Evolutionary conservation across 2,113 vertebrate genomes (phyloP).

Genomic region (Macquaria australasica): DNA sequence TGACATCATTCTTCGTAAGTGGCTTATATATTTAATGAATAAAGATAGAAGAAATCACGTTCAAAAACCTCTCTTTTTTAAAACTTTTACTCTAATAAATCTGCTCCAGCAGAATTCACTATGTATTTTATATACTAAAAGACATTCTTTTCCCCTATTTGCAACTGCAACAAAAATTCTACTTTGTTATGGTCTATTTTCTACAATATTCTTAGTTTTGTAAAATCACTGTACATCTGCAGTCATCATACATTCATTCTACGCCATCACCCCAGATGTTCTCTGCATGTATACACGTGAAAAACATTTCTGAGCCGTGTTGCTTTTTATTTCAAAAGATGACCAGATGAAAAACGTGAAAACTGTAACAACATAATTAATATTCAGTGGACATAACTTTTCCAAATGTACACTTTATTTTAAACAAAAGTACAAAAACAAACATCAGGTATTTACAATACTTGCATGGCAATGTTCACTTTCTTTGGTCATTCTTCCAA

Average conservation of each 20-base stretch:
- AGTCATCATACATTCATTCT: neutral
- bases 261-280: neutral
- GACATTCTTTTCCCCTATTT: neutral
- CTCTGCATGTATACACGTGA: neutral
- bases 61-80: neutral
- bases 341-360: conserved; percentile 18
- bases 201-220: neutral
- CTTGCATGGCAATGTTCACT: conserved; percentile 87
- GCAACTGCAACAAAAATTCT: no score
- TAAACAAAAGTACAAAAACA: conserved; percentile 94
- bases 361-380: conserved; percentile 49
- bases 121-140: neutral
- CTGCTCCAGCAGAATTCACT: neutral
- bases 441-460: conserved; percentile 96
- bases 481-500: conserved; percentile 97
- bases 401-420: conserved; percentile 95
- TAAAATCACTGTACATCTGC: neutral
- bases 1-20: neutral
- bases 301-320: neutral
- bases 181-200: neutral
- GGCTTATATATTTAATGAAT: neutral
- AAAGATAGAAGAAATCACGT: neutral
- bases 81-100: neutral
- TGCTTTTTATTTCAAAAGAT: conserved; percentile 46
- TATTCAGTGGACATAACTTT: conserved; percentile 52